A percentile compares a stretch with the other conserved stretches of the same genome.
These are phyloP conservation scores for Alethe castanea DNA, from an alignment of 2,113 vertebrate species.

Conservation along the genomic window DNA sequence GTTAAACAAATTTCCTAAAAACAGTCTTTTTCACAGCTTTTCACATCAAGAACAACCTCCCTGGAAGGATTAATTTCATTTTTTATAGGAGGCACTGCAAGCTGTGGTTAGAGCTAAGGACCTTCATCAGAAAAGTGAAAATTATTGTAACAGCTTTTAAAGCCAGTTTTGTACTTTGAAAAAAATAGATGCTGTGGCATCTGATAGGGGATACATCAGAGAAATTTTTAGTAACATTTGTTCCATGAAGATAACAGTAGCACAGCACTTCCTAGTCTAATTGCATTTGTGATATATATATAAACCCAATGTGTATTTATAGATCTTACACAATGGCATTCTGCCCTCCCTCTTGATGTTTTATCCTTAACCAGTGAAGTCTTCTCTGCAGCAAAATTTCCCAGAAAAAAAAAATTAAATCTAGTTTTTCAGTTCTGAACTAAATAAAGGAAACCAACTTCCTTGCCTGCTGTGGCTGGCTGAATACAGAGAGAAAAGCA, in stretches of 20 bases:
- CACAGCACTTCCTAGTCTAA: neutral
- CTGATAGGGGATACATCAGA: neutral
- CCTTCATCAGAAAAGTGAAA: neutral
- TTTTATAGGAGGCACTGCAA: neutral
- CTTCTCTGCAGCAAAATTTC: neutral
- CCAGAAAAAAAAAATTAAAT: neutral
- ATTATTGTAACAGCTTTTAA: neutral
- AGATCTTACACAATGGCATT: neutral
- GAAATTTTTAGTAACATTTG: neutral
- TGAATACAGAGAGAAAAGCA: neutral
- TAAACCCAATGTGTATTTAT: neutral
- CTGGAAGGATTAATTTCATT: neutral
- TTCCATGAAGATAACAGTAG: constrained; percentile 9
- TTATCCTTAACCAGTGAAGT: neutral
- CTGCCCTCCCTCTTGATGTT: neutral
- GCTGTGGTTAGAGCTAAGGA: neutral
- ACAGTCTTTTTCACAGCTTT: neutral
- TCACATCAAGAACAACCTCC: neutral
- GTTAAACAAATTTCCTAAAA: neutral
- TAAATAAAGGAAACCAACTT: constrained; percentile 17
- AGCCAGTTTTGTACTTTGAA: neutral
- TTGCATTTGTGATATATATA: neutral
- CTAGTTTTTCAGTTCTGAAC: neutral
- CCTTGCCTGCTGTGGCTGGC: neutral
- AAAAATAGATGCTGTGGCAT: neutral